Conservation (phyloP, 1,140 invertebrate genomes). For the Zaprionus kolodkinae region DNA sequence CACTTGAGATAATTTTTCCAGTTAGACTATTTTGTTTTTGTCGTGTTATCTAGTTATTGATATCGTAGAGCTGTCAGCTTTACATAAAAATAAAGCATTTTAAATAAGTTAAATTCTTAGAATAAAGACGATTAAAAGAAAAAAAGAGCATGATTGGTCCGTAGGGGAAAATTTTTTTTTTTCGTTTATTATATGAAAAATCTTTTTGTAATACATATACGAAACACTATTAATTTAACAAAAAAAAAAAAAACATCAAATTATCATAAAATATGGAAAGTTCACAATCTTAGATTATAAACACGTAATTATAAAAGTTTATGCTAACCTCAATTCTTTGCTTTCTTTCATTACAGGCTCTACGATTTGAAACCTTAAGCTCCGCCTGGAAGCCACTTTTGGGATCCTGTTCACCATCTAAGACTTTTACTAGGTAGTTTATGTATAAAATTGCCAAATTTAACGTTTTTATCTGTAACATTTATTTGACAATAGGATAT, state of each 20-base stretch:
- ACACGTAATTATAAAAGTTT: background rate
- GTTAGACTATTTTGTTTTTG: no score
- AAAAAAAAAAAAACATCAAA: no score
- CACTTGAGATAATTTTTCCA: background rate
- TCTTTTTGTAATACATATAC: background rate
- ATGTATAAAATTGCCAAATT: conserved; percentile 96
- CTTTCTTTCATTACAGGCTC: conserved; percentile 69
- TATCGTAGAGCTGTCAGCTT: background rate
- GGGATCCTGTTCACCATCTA: conserved; percentile 90
- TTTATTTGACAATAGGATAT: no score
- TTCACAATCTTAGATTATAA: background rate
- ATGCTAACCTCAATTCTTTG: conserved; percentile 40
- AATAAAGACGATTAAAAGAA: background rate
- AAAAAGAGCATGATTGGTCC: background rate
- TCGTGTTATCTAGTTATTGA: background rate
- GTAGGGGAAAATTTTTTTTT: background rate
- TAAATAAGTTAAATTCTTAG: background rate
- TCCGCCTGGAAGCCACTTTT: conserved; percentile 90
- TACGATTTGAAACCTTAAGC: conserved; percentile 86
- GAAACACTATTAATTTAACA: no score
- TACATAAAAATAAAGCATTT: background rate
- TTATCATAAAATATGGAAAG: background rate
- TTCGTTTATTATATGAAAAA: background rate
- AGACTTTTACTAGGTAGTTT: conserved; percentile 92
- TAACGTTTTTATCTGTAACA: conserved; percentile 94